Percentiles rank a stretch among this genome's conserved stretches.
These are phyloP conservation scores for Nomada hirtipes DNA, from an alignment of 2,888 invertebrate genomes.

Conservation along the genomic window DNA sequence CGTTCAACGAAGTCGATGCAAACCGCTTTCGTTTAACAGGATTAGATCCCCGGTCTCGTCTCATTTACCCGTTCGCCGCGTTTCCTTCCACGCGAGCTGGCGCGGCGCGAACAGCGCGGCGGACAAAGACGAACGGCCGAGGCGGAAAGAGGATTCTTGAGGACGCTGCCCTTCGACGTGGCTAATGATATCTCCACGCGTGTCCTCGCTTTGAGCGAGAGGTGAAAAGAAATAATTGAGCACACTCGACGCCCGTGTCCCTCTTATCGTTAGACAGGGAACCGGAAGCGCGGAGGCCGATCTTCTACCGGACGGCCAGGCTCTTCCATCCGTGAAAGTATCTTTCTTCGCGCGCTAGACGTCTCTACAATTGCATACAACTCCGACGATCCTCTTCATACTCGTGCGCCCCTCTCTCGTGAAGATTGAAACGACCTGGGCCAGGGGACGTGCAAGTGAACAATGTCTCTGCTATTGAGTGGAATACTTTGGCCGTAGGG, in stretches of 20 bases:
- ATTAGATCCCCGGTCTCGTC: constrained; percentile 18
- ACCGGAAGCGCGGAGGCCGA: constrained; percentile 5
- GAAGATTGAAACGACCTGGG: constrained; percentile 27
- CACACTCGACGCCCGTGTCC: neutral
- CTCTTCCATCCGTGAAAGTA: constrained; percentile 43
- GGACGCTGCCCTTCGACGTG: constrained; percentile 35
- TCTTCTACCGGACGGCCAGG: constrained; percentile 24
- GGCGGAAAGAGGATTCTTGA: constrained; percentile 29
- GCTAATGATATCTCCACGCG: constrained; percentile 47
- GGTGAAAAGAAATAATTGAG: neutral
- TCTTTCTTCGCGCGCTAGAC: constrained; percentile 25
- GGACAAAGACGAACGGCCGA: constrained; percentile 15
- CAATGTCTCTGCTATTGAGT: constrained; percentile 23
- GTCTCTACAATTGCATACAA: constrained; percentile 34
- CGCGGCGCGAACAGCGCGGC: neutral
- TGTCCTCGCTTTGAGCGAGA: constrained; percentile 14
- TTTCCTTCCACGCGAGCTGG: neutral
- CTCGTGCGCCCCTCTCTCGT: constrained; percentile 1
- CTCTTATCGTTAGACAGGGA: constrained; percentile 13
- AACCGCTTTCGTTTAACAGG: constrained; percentile 34
- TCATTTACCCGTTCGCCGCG: constrained; percentile 11
- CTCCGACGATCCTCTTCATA: constrained; percentile 35
- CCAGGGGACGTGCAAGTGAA: constrained; percentile 6
- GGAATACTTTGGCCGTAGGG: neutral
- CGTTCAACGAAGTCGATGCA: constrained; percentile 25